These are phyloP conservation scores for Geophilus truncorum DNA, from an alignment of 2,888 invertebrate species.

Conservation along the genomic window DNA sequence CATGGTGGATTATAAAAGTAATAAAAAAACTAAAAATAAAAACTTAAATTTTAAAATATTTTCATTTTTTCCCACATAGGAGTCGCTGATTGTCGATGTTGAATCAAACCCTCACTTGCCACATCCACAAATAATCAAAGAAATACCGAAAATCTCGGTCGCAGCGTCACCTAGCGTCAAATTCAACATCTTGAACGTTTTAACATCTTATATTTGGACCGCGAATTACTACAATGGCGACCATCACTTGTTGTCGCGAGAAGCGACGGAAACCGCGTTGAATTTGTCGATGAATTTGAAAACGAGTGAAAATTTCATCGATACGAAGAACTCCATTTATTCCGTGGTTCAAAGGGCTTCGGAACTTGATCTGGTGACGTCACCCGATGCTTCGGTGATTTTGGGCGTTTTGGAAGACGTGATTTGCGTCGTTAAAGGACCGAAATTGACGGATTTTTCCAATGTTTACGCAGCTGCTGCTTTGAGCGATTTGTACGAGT, in stretches of 20 bases:
- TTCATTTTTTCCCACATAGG: not conserved
- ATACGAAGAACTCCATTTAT: not conserved
- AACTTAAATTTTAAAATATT: too few species aligned
- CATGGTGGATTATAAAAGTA: not conserved
- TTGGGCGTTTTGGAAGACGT: not conserved
- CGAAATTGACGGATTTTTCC: not conserved
- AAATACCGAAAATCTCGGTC: not conserved
- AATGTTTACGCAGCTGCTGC: not conserved
- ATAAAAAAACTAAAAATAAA: too few species aligned
- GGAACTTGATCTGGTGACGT: not conserved
- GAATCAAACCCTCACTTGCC: not conserved
- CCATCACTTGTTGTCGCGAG: not conserved
- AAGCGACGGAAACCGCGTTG: not conserved
- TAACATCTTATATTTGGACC: not conserved
- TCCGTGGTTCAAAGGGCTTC: not conserved
- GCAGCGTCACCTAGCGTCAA: not conserved
- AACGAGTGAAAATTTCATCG: not conserved
- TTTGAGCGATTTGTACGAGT: not conserved
- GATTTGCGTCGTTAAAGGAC: not conserved
- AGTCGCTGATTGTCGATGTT: not conserved
- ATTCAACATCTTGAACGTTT: not conserved
- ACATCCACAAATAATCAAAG: not conserved
- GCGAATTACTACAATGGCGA: not conserved
- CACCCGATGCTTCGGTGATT: not conserved
- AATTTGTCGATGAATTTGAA: not conserved